Base-by-base conservation (phyloP, 2,888 invertebrate genomes). In the Trichogramma dendrolimi region DNA sequence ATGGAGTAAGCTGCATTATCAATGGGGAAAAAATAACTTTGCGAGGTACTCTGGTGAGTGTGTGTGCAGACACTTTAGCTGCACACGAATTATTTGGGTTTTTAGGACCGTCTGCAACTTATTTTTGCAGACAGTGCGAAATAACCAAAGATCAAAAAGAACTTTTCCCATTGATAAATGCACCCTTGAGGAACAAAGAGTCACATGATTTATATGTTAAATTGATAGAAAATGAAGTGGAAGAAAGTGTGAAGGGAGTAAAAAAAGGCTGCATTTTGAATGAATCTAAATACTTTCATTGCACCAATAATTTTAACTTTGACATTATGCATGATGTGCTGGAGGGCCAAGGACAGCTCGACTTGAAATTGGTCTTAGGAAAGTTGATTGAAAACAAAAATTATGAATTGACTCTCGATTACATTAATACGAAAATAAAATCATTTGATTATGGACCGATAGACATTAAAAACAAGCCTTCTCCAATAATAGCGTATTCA, bases 51-150 rank as follows among this genome's bases (percentile, higher is more conserved):
- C 46, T 63, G 27, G 52, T 57, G 4, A 56, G 47, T 47, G 54
- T 63, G 7, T 52, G 46, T 47, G 67, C 61, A 44, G 61, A 67
- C 61, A 58, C 58, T 10, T 42, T 67, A 14, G 63, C 65, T 8
- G 65, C 59, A 4, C 65, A 65, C 50, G 53, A 65, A 11, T 43
- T 67, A 8, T 58, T 65, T 4, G 65, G 61, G n/a, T 56, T 67
- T 10, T 27, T 67, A 4, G 47, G 61, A 39, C 62, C 67, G 1
- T 44, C 60, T 10, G 62, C 66, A 47, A 47, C 41, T 40, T 27
- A 60, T 50, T 67, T 66, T 59, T 67, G 64, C 54, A 58, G 67
- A 55, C 6, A 60, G 7, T 67, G 67, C 39, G 56, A 55, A 56
- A 60, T 57, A 11, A 53, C 48, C 4, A 54, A 55, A 7, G 39